These are phyloP conservation scores for Salvelinus sp. DNA, from an alignment of 2,113 vertebrate genomes.

Conservation along the genomic window DNA sequence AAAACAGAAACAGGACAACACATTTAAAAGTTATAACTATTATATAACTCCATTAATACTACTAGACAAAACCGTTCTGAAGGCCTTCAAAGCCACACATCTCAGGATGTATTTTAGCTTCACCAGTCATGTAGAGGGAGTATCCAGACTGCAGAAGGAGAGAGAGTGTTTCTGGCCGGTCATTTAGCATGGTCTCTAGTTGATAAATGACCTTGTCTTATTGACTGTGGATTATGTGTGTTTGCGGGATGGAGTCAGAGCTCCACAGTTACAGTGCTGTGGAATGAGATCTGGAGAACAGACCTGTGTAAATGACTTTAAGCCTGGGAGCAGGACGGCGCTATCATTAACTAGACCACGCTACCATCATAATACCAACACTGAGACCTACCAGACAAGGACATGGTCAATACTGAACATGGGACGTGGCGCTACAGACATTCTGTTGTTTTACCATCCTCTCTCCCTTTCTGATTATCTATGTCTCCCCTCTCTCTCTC, in stretches of 20 bases:
- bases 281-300: neutral
- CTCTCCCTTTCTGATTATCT: neutral
- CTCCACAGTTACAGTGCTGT: neutral
- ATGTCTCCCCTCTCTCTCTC: too few relatives aligned
- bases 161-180: neutral
- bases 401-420: neutral
- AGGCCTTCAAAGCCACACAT: too few relatives aligned
- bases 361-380: neutral
- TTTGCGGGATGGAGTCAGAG: neutral
- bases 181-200: neutral
- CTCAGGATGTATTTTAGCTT: neutral
- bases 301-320: neutral
- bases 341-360: slow-evolving; percentile 1
- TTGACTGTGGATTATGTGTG: neutral
- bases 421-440: too few relatives aligned
- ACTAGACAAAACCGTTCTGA: neutral
- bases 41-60: neutral
- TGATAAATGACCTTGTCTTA: neutral
- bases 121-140: neutral
- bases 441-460: neutral
- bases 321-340: slow-evolving; percentile 2
- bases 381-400: slow-evolving; percentile 2
- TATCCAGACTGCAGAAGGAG: neutral
- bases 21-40: neutral
- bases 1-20: neutral